phyloP scores from a whole-genome alignment of 2,797 vertebrate genomes.

The Catharus ustulatus region DNA sequence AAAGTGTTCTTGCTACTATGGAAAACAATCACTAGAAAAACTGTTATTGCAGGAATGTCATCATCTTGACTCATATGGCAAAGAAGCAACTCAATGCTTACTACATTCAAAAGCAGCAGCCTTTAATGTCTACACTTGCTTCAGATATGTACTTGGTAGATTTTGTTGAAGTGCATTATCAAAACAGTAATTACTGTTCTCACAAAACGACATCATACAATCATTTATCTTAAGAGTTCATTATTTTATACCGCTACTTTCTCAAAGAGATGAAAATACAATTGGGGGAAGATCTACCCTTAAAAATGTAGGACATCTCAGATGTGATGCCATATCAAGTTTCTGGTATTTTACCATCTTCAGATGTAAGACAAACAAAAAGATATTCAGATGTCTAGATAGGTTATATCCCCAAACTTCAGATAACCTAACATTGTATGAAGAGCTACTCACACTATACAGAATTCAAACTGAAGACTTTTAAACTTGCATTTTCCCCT shows the following conservation, averaged over 20 bases:
- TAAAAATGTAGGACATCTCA: background rate
- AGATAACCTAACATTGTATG: background rate
- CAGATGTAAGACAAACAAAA: background rate
- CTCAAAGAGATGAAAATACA: background rate
- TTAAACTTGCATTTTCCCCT: background rate
- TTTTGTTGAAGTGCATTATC: background rate
- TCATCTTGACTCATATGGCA: background rate
- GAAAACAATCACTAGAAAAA: background rate
- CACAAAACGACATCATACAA: background rate
- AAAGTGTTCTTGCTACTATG: background rate
- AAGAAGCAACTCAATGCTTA: background rate
- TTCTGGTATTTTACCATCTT: background rate
- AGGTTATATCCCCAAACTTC: background rate
- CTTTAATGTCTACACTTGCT: background rate
- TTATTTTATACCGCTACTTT: background rate
- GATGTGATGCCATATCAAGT: background rate
- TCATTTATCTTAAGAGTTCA: background rate
- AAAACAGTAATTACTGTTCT: background rate
- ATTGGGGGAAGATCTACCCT: background rate
- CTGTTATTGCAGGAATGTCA: background rate
- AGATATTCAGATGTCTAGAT: background rate
- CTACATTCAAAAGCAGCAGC: background rate
- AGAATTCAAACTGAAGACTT: background rate
- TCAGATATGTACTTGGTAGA: background rate
- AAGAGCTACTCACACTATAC: rapidly evolving